Base-by-base conservation (phyloP, 2,888 invertebrate species). In the Ommatoiulus sabulosus region DNA sequence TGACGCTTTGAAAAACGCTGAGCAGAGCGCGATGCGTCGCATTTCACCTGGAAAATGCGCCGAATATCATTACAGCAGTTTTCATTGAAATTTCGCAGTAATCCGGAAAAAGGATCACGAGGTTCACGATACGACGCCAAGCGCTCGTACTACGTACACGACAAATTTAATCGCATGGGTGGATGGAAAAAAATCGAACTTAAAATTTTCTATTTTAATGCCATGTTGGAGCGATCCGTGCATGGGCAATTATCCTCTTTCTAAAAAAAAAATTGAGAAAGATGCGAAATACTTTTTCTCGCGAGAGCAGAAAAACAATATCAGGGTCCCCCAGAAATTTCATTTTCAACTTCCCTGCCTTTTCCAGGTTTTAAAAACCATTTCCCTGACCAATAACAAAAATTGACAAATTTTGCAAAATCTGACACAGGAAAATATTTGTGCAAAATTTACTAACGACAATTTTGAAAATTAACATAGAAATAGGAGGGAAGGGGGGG, bases 1-100 rank as follows among this genome's bases (percentile, higher is more conserved):
- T 80, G 80, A 24, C 80, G 80, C 80, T 80, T 80, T 80, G 24
- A 80, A 80, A 80, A n/a, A 12, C 35, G 35, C 63, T n/a, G n/a
- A n/a, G n/a, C n/a, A n/a, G 63, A 72, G 72, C 72, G 72, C 20
- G 20, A 35, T 35, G 35, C 80, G 80, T 35, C 35, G 80, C 80
- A 80, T 80, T 80, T 80, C 80, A 80, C 80, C 80, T 80, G 80
- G 80, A 80, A 80, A 80, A 80, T 80, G 24, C 80, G 80, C 12
- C 80, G 80, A 80, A 80, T 80, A 80, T 80, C 12, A 80, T 80
- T 80, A 80, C 80, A 80, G 80, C 80, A 24, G 80, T 35, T 35
- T 12, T 20, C 24, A 80, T 80, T 80, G 80, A 80, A 80, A 80
- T 80, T 35, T 80, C 80, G 80, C 80, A 80, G 80, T 80, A 80